phyloP scores from a whole-genome alignment of 2,797 vertebrate genomes.

The Semotilus atromaculatus region DNA sequence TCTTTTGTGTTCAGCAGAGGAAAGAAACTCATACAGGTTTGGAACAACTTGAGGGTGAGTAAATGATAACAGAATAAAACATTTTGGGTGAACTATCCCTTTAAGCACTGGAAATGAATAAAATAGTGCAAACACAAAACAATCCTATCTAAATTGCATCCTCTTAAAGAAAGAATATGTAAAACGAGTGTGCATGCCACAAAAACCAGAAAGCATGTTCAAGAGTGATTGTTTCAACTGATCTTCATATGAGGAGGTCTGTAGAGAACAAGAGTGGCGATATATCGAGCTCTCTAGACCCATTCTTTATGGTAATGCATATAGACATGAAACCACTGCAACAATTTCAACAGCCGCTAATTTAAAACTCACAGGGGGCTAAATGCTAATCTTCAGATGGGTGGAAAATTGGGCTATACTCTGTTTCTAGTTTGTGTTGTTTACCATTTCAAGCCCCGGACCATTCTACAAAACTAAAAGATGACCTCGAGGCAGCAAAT shows the following conservation, averaged over 20 bases:
- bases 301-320: conserved; percentile 42
- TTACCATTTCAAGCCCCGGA: conserved; percentile 59
- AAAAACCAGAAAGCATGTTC: not conserved
- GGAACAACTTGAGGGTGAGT: not conserved
- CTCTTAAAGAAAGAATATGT: not conserved
- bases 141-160: not conserved
- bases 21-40: no score
- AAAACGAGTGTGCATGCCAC: not conserved
- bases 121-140: conserved; percentile 1
- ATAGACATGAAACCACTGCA: not conserved
- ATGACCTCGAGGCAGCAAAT: conserved; percentile 50
- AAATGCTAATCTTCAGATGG: conserved; percentile 1
- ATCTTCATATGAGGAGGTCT: conserved; percentile 31
- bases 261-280: conserved; percentile 1
- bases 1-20: no score
- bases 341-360: conserved; percentile 6
- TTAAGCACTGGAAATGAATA: not conserved
- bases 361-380: conserved; percentile 5
- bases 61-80: not conserved
- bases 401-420: conserved; percentile 50
- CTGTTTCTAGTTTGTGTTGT: conserved; percentile 61
- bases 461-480: conserved; percentile 47
- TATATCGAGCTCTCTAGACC: conserved; percentile 14
- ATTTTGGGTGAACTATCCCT: no score
- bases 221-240: conserved; percentile 14